Evolutionary conservation across 1,140 invertebrate genomes (phyloP), one percentile per base, ranked within the genome.

Genomic region (Drosophila lacertosa): DNA sequence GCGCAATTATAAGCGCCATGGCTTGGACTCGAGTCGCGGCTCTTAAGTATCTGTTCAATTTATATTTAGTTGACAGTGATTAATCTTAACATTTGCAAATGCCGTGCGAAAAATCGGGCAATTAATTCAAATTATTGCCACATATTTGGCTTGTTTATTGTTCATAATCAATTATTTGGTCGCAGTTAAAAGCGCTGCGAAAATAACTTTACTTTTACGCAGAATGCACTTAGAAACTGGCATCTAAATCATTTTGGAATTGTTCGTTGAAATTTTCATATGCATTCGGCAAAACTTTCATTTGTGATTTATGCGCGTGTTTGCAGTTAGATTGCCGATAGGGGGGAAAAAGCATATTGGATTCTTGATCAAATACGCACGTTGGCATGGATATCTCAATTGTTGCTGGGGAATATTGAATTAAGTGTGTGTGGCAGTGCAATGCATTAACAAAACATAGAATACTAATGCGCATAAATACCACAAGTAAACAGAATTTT

Each of bases 41-140:
- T 24, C 45, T 60, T 86, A 86, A 84, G 81, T 84, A 84, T 84
- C 73, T 66, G 55, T 74, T 70, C 72, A 73, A 74, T 62, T 83
- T 66, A 67, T 74, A 58, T 78, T 84, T 86, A 74, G 73, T 77
- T 88, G 81, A 84, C 81, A 84, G 82, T 86, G 81, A 86, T 84
- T 71, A 84, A 84, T 88, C 82, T 84, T 65, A 81, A 53, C 65
- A 80, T 77, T 86, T 86, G 68, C 63, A 63, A 74, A 51, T 62
- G 63, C 29, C 58, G 51, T 51, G 53, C 57, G 54, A 66, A 73
- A 32, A 67, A 35, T 39, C 69, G 62, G 18, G 10, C 64, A 70
- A 86, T 77, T 77, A 45, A 71, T 86, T 86, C 33, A 33, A 57
- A 24, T 40, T 32, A 51, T 66, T 33, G 47, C 42, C 37, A 54